Evolutionary conservation across 2,888 invertebrate species (phyloP).

Genomic region (Acleris holmiana): DNA sequence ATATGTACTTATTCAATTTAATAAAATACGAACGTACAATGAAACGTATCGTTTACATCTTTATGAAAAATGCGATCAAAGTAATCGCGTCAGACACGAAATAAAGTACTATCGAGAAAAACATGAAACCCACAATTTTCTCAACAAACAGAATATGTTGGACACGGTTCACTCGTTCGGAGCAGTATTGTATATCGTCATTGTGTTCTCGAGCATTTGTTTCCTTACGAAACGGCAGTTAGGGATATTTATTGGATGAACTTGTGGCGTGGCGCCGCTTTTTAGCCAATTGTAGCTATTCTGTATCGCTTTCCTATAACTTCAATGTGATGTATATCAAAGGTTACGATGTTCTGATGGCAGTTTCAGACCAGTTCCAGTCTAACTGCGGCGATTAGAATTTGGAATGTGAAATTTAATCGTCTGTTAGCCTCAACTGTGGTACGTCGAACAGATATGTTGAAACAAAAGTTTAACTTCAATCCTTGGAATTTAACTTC

Average conservation of each 20-base stretch:
- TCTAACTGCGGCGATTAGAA: slow-evolving; percentile 28
- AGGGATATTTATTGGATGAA: slow-evolving; percentile 82
- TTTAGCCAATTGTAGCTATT: slow-evolving; percentile 77
- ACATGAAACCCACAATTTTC: slow-evolving; percentile 67
- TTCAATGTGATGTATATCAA: slow-evolving; percentile 57
- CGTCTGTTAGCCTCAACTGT: slow-evolving; percentile 6
- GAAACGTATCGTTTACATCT: slow-evolving; percentile 20
- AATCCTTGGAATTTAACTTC: too few relatives aligned
- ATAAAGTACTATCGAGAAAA: slow-evolving; percentile 55
- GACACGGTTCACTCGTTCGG: slow-evolving; percentile 72
- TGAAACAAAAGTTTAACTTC: too few relatives aligned
- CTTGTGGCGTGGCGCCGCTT: slow-evolving; percentile 77
- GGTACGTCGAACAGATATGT: not conserved
- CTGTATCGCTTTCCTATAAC: slow-evolving; percentile 58
- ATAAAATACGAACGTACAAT: not conserved
- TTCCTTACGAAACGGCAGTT: slow-evolving; percentile 81
- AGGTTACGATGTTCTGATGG: slow-evolving; percentile 64
- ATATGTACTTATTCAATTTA: slow-evolving; percentile 3
- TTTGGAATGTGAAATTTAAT: slow-evolving; percentile 22
- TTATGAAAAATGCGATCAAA: slow-evolving; percentile 33
- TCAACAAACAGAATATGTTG: slow-evolving; percentile 78
- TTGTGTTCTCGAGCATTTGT: slow-evolving; percentile 81
- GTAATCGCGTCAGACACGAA: slow-evolving; percentile 52
- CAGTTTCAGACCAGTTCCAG: slow-evolving; percentile 55
- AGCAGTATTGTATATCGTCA: slow-evolving; percentile 78